Evolutionary conservation across 2,113 vertebrate genomes (phyloP), one percentile per base, ranked within the genome.

Genomic region (Pterocles orientalis): DNA sequence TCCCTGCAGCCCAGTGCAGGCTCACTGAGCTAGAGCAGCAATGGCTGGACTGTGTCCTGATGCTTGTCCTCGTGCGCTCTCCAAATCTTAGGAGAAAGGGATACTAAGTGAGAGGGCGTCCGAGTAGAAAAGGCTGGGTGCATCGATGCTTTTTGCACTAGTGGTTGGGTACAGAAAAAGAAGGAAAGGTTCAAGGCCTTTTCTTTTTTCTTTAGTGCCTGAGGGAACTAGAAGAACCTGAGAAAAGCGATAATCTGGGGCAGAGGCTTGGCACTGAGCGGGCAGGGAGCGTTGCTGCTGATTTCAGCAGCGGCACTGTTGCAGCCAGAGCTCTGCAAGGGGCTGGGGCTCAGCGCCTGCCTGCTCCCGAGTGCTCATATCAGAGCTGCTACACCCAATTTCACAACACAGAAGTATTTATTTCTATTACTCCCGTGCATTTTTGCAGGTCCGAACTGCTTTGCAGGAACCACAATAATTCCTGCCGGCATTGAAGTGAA

Each of bases 401-500:
- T 50, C 7, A 14, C 71, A 60, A 0, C 9, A 51, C 7, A 5
- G 16, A 43, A 6, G 21, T 64, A 88, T 71, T 94, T 41, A 85
- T 53, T 31, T 69, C 45, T 94, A 7, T 70, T 18, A 2, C 51
- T 50, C 34, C 24, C 8, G 0, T 92, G 68, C 97, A 47, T 98
- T 86, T 92, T 86, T 97, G 83, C 98, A 99, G 99, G 99, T 98
- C 99, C 99, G 73, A 99, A 99, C 98, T 99, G 99, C 98, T 99
- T 99, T 95, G 99, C 99, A 80, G 99, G 99, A 98, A 99, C 99
- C 39, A 99, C 99, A 9, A 99, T 99, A 88, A 99, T 99, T 97
- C 99, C 99, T 17, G 99, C 99, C 56, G 99, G 99, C 97, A 99
- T 99, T 54, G 99, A 99, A 97, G 99, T 99, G 94, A 99, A 99